Evolutionary conservation across 2,888 invertebrate genomes (phyloP), one percentile per base, ranked within the genome.

Genomic region (Cyclophora punctaria): DNA sequence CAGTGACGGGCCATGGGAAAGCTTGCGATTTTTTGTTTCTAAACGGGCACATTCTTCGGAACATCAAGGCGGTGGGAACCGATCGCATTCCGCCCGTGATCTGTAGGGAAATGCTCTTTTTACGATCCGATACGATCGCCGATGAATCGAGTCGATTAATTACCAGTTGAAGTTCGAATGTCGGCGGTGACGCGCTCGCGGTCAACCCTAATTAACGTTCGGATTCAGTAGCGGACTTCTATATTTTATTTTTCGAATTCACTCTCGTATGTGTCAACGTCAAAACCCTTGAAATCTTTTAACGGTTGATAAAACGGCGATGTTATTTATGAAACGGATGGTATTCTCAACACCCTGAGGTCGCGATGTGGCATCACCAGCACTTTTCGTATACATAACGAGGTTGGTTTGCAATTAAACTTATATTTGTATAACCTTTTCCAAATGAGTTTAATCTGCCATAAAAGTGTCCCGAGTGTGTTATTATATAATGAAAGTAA

Each of bases 51-150:
- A 82, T 78, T 78, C 80, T 75, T 78, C 62, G 63, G 63, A 66
- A 68, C 73, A 66, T 73, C 83, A 81, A 81, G 81, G 80, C 73
- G 84, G 80, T 88, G 87, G 84, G 87, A 87, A 86, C 84, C 83
- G 78, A 83, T 84, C 69, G 76, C 80, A 86, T 87, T 83, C 85
- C 78, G 52, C 53, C 58, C 66, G 60, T 57, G 62, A 63, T 63
- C 64, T 63, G 65, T 70, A 82, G 81, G 82, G 82, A 83, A 83
- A 84, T 82, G 75, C 73, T 74, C 69, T 72, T 77, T 77, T 78
- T 76, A 76, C 74, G 73, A 75, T 75, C 69, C 75, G 83, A 85
- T 85, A 82, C 74, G 67, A 83, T 83, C 83, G 71, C 66, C 69
- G 73, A 81, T 76, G 77, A 71, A 80, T 81, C 77, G 79, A 75